Evolutionary conservation across 1,140 invertebrate species (phyloP).

Genomic region (Drosophila bocqueti): DNA sequence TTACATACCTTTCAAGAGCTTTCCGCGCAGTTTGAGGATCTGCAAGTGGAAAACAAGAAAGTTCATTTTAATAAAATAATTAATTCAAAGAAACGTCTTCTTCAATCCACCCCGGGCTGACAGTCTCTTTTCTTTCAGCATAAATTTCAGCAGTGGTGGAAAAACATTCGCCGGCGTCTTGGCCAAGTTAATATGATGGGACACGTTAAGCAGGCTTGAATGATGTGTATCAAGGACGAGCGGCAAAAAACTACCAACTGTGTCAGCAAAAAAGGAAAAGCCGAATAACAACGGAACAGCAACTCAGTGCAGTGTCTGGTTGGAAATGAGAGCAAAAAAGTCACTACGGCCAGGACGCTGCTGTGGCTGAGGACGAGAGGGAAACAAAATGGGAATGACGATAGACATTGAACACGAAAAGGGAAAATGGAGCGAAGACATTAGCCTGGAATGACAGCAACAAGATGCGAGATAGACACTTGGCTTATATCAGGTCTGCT

Average conservation of each 20-base stretch:
- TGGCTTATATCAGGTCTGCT: constrained; percentile 58
- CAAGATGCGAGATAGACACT: constrained; percentile 79
- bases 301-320: constrained; percentile 43
- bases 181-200: constrained; percentile 62
- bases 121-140: constrained; percentile 24
- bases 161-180: constrained; percentile 47
- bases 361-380: constrained; percentile 7
- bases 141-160: constrained; percentile 25
- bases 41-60: constrained; percentile 36
- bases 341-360: constrained; percentile 6
- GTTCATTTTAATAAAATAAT: constrained; percentile 44
- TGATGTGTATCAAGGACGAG: constrained; percentile 59
- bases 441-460: constrained; percentile 80
- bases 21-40: constrained; percentile 9
- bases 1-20: constrained; percentile 40
- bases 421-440: constrained; percentile 81
- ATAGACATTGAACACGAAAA: constrained; percentile 81
- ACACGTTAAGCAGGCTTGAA: constrained; percentile 70
- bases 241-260: constrained; percentile 41
- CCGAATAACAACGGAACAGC: constrained; percentile 17
- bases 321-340: constrained; percentile 15
- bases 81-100: constrained; percentile 31
- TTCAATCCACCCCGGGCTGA: constrained; percentile 21
- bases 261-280: constrained; percentile 47
- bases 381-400: constrained; percentile 61